Evolutionary conservation across 2,797 vertebrate genomes (phyloP).

Genomic region (Ateles fusciceps): DNA sequence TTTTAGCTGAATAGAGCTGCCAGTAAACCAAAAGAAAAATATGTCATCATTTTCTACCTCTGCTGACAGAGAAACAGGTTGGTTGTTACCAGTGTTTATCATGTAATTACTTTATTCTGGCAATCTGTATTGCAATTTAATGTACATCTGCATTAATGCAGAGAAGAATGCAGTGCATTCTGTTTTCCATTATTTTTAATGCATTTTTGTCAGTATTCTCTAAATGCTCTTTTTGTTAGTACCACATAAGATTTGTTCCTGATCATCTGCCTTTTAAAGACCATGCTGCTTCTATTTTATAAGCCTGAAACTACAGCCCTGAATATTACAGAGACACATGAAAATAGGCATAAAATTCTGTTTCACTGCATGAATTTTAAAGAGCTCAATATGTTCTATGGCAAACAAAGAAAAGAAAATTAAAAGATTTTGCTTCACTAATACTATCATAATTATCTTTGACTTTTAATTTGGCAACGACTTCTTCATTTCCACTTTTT

Average conservation of each 20-base stretch:
- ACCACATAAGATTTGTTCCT: not conserved
- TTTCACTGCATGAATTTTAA: not conserved
- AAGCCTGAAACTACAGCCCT: not conserved
- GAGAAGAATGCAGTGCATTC: not conserved
- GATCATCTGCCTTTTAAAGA: not conserved
- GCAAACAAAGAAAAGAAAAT: not conserved
- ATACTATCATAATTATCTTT: not conserved
- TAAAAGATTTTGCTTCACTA: not conserved
- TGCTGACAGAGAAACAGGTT: not conserved
- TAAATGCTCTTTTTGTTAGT: not conserved
- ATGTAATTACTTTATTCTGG: slow-evolving; percentile 15
- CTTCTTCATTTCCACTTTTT: not conserved
- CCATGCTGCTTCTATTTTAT: slow-evolving; percentile 11
- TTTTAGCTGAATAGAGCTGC: not conserved
- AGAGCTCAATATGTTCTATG: not conserved
- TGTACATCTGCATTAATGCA: not conserved
- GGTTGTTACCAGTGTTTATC: not conserved
- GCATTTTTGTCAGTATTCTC: not conserved
- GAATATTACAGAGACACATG: not conserved
- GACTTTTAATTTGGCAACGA: not conserved
- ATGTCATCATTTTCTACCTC: not conserved
- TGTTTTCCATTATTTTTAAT: not conserved
- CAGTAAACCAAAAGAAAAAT: not conserved
- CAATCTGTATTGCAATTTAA: slow-evolving; percentile 7
- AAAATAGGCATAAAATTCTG: slow-evolving; percentile 11